phyloP scores from a whole-genome alignment of 2,113 vertebrate species.

The Numenius arquata region DNA sequence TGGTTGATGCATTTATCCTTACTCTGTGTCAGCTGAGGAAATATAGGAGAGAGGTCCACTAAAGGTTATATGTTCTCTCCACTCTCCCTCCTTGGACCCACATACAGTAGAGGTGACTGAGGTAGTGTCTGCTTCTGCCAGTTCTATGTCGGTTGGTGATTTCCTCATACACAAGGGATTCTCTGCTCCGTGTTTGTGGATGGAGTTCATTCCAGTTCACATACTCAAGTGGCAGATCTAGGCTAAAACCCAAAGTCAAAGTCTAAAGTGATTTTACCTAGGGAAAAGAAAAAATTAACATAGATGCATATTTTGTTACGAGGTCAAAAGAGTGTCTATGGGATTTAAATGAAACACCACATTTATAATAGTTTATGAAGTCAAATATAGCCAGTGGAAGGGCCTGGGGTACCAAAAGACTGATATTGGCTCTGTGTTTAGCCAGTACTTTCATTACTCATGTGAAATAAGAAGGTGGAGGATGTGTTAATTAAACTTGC shows the following conservation, averaged over 20 bases:
- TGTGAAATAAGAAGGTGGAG: background rate
- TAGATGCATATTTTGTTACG: background rate
- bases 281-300: background rate
- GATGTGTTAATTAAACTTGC: conserved; percentile 40
- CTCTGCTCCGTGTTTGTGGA: background rate
- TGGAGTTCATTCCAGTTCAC: background rate
- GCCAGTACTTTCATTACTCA: background rate
- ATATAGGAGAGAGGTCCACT: background rate
- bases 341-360: background rate
- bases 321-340: background rate
- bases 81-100: background rate
- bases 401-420: background rate
- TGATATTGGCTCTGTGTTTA: background rate
- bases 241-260: background rate
- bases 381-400: background rate
- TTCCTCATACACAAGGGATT: background rate
- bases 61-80: background rate
- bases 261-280: background rate
- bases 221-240: background rate
- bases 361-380: background rate
- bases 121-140: background rate
- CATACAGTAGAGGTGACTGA: background rate
- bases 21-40: background rate
- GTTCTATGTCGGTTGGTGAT: background rate
- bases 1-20: background rate